phyloP scores from a whole-genome alignment of 2,888 invertebrate genomes.

The Polyommatus icarus region DNA sequence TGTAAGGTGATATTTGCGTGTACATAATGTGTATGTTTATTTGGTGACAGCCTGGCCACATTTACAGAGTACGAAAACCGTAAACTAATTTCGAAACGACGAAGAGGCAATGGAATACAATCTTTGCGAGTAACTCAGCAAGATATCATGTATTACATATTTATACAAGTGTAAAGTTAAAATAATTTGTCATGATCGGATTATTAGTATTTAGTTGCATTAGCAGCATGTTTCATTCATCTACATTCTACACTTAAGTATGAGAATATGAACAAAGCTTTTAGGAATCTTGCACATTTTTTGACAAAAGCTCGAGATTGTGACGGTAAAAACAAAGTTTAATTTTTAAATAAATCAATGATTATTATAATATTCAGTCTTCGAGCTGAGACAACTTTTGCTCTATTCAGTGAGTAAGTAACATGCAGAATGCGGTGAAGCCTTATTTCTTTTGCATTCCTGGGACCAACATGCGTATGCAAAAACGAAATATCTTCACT shows the following conservation, averaged over 20 bases:
- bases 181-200: not conserved
- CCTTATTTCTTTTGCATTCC: slow-evolving; percentile 31
- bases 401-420: slow-evolving; percentile 20
- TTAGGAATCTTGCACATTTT: not conserved
- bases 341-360: not conserved
- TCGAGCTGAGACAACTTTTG: not conserved
- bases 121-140: not conserved
- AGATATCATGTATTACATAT: not conserved
- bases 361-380: not conserved
- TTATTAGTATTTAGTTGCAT: not conserved
- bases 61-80: not conserved
- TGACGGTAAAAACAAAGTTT: not conserved
- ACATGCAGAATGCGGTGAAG: slow-evolving; percentile 14
- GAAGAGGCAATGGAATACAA: not conserved
- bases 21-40: not conserved
- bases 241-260: too few relatives aligned
- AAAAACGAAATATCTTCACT: slow-evolving; percentile 20
- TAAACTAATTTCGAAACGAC: not conserved
- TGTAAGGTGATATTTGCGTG: not conserved
- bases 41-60: not conserved
- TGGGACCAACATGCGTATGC: not conserved
- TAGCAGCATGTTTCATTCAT: too few relatives aligned
- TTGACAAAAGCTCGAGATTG: not conserved
- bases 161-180: not conserved
- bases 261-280: not conserved